These are phyloP conservation scores for Dipodomys ordii DNA, from an alignment of 2,113 vertebrate species.

Conservation along the genomic window DNA sequence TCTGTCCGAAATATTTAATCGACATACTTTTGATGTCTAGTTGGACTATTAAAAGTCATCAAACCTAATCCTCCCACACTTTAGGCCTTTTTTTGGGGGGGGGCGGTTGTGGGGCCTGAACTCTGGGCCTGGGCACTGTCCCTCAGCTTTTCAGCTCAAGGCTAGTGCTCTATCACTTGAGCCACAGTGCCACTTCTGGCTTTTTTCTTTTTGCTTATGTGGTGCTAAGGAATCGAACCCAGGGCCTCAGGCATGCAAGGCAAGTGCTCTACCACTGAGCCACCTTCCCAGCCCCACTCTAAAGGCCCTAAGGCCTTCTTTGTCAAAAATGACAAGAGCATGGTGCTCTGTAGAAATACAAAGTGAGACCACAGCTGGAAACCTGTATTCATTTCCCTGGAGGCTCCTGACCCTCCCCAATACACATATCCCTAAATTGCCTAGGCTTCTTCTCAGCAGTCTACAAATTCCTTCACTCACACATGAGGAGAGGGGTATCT, in stretches of 20 bases:
- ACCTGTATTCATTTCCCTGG: neutral
- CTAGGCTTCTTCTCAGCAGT: neutral
- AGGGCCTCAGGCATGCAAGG: no score
- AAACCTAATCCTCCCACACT: neutral
- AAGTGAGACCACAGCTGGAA: neutral
- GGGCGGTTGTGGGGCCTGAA: no score
- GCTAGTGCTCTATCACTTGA: no score
- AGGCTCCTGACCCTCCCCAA: neutral
- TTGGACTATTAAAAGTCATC: neutral
- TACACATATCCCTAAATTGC: neutral
- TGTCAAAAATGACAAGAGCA: conserved; percentile 28
- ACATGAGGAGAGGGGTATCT: neutral
- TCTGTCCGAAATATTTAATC: conserved; percentile 37
- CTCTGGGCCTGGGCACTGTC: no score
- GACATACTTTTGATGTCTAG: neutral
- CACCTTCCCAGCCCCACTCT: no score
- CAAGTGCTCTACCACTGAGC: no score
- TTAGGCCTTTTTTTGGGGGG: neutral
- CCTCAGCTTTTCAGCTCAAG: no score
- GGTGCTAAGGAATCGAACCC: no score
- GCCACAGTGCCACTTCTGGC: no score
- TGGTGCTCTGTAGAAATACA: conserved; percentile 11
- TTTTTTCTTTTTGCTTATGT: no score
- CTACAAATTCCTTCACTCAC: neutral
- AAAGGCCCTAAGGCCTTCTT: no score